phyloP scores from a whole-genome alignment of 2,888 invertebrate species.

The Heliconius cydno region DNA sequence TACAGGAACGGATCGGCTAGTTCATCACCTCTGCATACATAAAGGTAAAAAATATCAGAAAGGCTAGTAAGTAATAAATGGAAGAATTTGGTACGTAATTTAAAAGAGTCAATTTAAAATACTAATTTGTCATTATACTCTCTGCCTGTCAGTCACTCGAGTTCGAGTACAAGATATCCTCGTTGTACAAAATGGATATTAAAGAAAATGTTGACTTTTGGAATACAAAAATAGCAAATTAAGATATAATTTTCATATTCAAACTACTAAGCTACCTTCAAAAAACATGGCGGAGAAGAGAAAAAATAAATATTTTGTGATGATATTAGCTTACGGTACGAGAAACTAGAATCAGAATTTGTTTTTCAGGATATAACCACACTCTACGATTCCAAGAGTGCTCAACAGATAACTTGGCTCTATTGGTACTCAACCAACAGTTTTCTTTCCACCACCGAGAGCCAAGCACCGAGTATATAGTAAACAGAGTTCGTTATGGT shows the following conservation, averaged over 20 bases:
- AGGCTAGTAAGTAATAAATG: neutral
- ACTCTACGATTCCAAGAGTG: slow-evolving; percentile 61
- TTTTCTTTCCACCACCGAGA: slow-evolving; percentile 65
- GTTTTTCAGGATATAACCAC: slow-evolving; percentile 63
- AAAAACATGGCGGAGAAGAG: neutral
- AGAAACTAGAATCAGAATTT: neutral
- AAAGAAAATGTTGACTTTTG: neutral
- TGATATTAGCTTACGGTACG: neutral
- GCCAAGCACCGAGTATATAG: slow-evolving; percentile 56
- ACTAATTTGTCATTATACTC: no score
- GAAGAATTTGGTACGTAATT: no score
- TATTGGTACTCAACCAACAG: slow-evolving; percentile 64
- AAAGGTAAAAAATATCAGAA: slow-evolving; percentile 57
- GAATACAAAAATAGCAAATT: neutral
- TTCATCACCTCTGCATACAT: slow-evolving; percentile 68
- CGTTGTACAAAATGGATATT: no score
- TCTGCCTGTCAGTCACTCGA: no score
- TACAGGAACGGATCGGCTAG: slow-evolving; percentile 57
- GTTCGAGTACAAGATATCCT: no score
- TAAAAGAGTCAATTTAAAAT: no score
- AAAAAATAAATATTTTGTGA: neutral
- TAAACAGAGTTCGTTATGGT: slow-evolving; percentile 71
- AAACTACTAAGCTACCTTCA: neutral
- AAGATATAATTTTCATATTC: neutral
- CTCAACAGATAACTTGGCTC: slow-evolving; percentile 64